Evolutionary conservation across 2,113 vertebrate species (phyloP).

Genomic region (Sisor rabdophorus): DNA sequence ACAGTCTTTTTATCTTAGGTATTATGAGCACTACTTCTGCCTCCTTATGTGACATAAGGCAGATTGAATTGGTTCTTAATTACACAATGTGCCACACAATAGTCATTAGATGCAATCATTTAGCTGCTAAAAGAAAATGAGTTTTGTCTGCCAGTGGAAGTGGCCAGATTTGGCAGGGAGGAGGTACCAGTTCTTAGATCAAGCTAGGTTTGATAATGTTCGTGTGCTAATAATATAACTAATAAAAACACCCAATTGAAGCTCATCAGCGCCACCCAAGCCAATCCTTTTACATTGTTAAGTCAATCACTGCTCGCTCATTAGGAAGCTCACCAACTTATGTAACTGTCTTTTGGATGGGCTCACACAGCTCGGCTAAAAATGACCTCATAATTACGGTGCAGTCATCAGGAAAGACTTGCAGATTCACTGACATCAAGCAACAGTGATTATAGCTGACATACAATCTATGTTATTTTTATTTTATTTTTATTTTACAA

Average conservation of each 20-base stretch:
- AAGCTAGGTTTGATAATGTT: constrained; percentile 50
- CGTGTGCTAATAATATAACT: constrained; percentile 53
- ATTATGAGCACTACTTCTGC: constrained; percentile 51
- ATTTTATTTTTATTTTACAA: too few species aligned
- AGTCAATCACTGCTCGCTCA: constrained; percentile 77
- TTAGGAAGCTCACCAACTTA: constrained; percentile 77
- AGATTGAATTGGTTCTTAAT: constrained; percentile 72
- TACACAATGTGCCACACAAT: constrained; percentile 68
- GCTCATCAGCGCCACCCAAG: constrained; percentile 48
- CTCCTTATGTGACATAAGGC: constrained; percentile 61
- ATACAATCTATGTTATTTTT: constrained; percentile 39
- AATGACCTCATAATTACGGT: constrained; percentile 74
- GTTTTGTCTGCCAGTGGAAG: constrained; percentile 64
- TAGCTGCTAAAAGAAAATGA: constrained; percentile 68
- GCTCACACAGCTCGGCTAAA: constrained; percentile 70
- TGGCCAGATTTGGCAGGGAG: constrained; percentile 59
- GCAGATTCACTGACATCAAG: constrained; percentile 54
- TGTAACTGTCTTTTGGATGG: constrained; percentile 74
- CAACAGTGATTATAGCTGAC: constrained; percentile 29
- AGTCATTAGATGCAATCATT: constrained; percentile 69
- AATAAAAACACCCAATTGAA: constrained; percentile 48
- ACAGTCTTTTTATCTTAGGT: constrained; percentile 53
- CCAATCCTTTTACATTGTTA: constrained; percentile 54
- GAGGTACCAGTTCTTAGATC: constrained; percentile 62
- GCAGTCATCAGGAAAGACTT: constrained; percentile 67